A percentile compares a stretch with the other conserved stretches of the same genome.
Evolutionary conservation across 1,140 invertebrate genomes (phyloP).

Genomic region (Sweltsa coloradensis): DNA sequence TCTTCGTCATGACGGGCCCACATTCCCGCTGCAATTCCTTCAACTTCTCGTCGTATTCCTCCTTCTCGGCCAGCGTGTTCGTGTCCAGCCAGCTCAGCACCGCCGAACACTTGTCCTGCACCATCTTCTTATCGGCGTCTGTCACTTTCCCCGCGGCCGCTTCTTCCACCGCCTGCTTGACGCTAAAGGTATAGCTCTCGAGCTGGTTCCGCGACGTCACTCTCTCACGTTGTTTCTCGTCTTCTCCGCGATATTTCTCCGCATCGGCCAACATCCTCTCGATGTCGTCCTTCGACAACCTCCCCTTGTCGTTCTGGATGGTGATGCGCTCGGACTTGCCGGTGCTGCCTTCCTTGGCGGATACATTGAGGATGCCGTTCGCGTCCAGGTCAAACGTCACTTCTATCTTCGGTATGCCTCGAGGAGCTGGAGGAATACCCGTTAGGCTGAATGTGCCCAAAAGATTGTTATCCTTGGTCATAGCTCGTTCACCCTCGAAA

Average conservation of each 20-base stretch:
- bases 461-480: slow-evolving; percentile 40
- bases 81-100: slow-evolving; percentile 39
- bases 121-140: slow-evolving; percentile 26
- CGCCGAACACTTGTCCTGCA: slow-evolving; percentile 30
- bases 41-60: slow-evolving; percentile 61
- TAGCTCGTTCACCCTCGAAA: slow-evolving; percentile 38
- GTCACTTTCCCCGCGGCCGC: slow-evolving; percentile 19
- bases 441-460: slow-evolving; percentile 48
- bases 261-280: slow-evolving; percentile 54
- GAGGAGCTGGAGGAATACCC: slow-evolving; percentile 19
- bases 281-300: slow-evolving; percentile 40
- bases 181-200: slow-evolving; percentile 57
- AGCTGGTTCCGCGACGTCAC: slow-evolving; percentile 51
- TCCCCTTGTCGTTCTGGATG: slow-evolving; percentile 43
- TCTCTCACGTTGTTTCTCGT: slow-evolving; percentile 39
- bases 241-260: slow-evolving; percentile 45
- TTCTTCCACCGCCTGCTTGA: slow-evolving; percentile 41
- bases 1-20: slow-evolving; percentile 60
- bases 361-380: slow-evolving; percentile 34
- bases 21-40: slow-evolving; percentile 60
- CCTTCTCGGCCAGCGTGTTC: slow-evolving; percentile 58
- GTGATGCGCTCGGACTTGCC: slow-evolving; percentile 38
- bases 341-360: slow-evolving; percentile 38
- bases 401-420: slow-evolving; percentile 41
- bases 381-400: slow-evolving; percentile 27